A percentile compares a stretch with the other conserved stretches of the same genome.
Evolutionary conservation across 2,113 vertebrate genomes (phyloP).

Genomic region (Helogale parvula): DNA sequence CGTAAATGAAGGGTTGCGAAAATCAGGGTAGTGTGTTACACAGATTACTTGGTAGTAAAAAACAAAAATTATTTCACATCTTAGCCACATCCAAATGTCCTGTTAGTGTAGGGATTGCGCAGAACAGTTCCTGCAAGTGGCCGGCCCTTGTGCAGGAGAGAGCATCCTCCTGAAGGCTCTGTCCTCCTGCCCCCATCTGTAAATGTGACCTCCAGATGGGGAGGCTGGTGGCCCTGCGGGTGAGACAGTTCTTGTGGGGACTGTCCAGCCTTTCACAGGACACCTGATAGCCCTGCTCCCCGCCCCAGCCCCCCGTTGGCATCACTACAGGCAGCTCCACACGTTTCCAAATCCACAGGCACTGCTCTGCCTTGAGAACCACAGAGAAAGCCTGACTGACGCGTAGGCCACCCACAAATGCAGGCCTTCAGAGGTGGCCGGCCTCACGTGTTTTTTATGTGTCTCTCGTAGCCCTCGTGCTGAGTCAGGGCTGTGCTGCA

Average conservation of each 20-base stretch:
- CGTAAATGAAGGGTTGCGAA: background rate
- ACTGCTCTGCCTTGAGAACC: background rate
- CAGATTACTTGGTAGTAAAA: background rate
- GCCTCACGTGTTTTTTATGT: background rate
- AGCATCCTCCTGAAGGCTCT: background rate
- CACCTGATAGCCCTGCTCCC: background rate
- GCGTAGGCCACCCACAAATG: fast-evolving
- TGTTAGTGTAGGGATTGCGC: background rate
- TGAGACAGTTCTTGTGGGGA: background rate
- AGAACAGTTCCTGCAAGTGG: background rate
- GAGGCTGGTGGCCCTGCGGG: background rate
- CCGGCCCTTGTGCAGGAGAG: background rate
- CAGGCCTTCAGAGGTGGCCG: background rate
- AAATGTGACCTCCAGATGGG: background rate
- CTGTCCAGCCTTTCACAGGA: background rate
- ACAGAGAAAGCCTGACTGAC: background rate
- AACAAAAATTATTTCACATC: background rate
- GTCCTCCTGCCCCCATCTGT: background rate
- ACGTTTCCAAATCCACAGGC: background rate
- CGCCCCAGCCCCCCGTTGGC: background rate
- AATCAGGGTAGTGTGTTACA: background rate
- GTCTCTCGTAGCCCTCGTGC: background rate
- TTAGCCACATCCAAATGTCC: background rate
- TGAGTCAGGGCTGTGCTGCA: background rate
- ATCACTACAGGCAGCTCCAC: background rate